phyloP scores from a whole-genome alignment of 2,113 vertebrate genomes.

The Heteronetta atricapilla region DNA sequence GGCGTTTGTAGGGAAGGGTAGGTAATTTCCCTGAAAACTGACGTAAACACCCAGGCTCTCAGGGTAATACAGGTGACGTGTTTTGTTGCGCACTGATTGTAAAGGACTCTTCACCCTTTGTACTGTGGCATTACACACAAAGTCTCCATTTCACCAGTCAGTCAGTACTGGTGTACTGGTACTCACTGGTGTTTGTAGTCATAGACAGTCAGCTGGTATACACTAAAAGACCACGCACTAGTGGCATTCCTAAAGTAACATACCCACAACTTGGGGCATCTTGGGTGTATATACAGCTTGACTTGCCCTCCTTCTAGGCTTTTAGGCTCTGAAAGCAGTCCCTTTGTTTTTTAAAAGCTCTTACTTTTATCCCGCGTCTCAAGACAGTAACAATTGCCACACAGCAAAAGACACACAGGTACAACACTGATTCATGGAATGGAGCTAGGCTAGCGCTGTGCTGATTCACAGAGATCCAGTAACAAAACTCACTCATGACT shows the following conservation, averaged over 20 bases:
- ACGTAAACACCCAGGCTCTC: neutral
- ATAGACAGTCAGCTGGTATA: neutral
- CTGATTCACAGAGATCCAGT: constrained; percentile 21
- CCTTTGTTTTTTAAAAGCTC: neutral
- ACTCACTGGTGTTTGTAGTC: neutral
- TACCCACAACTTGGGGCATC: neutral
- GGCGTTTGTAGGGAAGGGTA: neutral
- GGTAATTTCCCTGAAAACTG: neutral
- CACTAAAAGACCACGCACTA: neutral
- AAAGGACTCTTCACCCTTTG: neutral
- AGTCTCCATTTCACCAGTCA: neutral
- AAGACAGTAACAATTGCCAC: constrained; percentile 20
- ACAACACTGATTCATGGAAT: constrained; percentile 53
- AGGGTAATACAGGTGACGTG: neutral
- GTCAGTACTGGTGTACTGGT: neutral
- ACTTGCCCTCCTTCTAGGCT: neutral
- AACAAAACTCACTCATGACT: constrained; percentile 25
- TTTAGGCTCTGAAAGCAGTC: neutral
- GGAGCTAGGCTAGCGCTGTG: constrained; percentile 5
- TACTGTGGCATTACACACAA: neutral
- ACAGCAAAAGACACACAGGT: neutral
- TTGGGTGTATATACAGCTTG: neutral
- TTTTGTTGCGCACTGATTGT: neutral
- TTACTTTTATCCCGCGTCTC: neutral
- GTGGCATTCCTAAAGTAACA: neutral